These are phyloP conservation scores for Microctonus aethiopoides DNA, from an alignment of 2,888 invertebrate species.

Conservation along the genomic window DNA sequence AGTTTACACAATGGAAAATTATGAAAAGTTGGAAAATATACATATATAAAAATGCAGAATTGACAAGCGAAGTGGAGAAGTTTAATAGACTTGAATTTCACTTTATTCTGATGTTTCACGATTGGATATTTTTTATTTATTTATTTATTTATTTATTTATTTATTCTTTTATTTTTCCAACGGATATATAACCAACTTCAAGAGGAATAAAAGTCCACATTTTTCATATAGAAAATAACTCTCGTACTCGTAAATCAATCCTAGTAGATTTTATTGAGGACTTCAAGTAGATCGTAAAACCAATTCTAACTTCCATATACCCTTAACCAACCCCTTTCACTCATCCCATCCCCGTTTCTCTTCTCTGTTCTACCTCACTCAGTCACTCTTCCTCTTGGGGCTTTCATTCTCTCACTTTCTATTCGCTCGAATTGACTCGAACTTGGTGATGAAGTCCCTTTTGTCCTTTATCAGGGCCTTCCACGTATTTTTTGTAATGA, in stretches of 20 bases:
- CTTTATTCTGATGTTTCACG: too few species aligned
- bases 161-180: neutral
- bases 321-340: neutral
- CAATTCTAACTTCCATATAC: slow-evolving; percentile 11
- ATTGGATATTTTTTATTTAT: too few species aligned
- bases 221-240: neutral
- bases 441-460: slow-evolving; percentile 30
- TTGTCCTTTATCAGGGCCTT: slow-evolving; percentile 29
- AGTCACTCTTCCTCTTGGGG: slow-evolving; percentile 21
- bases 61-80: too few species aligned
- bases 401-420: slow-evolving; percentile 25
- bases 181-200: neutral
- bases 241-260: slow-evolving; percentile 42
- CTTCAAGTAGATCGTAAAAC: slow-evolving; percentile 44
- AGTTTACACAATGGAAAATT: too few species aligned
- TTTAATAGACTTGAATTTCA: too few species aligned
- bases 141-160: neutral
- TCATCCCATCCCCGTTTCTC: neutral
- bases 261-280: slow-evolving; percentile 41
- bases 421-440: slow-evolving; percentile 28
- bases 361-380: neutral
- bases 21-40: too few species aligned
- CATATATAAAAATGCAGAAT: too few species aligned
- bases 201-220: neutral
- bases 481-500: slow-evolving; percentile 27